Conservation (phyloP, 1,140 invertebrate genomes). For the Wasmannia auropunctata region DNA sequence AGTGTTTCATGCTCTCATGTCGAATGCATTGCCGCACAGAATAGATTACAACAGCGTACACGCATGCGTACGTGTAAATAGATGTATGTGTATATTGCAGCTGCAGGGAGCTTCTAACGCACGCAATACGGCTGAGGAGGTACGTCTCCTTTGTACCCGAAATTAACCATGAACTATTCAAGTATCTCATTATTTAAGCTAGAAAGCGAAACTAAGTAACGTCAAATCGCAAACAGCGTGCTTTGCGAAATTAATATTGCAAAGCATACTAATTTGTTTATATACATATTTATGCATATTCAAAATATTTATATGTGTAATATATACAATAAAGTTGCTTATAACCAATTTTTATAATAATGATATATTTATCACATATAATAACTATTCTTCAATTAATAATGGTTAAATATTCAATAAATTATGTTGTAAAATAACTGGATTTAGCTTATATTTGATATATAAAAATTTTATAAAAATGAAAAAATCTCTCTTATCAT, state of each 20-base stretch:
- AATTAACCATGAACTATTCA: slow-evolving; percentile 20
- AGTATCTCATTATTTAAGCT: slow-evolving; percentile 25
- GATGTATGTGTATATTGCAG: neutral
- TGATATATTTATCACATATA: neutral
- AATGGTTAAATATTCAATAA: neutral
- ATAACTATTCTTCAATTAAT: neutral
- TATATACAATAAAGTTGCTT: neutral
- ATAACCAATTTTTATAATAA: neutral
- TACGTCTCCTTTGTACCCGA: slow-evolving; percentile 19
- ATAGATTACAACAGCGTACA: slow-evolving; percentile 30
- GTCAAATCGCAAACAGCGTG: neutral
- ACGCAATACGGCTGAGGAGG: neutral
- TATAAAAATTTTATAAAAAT: neutral
- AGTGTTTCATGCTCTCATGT: slow-evolving; percentile 54
- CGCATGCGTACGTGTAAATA: neutral
- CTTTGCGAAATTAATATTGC: neutral
- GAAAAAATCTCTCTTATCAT: neutral
- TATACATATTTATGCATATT: neutral
- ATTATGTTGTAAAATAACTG: neutral
- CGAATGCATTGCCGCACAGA: slow-evolving; percentile 46
- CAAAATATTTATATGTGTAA: neutral
- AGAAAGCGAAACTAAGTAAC: slow-evolving; percentile 2
- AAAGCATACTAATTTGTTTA: neutral
- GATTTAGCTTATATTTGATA: neutral
- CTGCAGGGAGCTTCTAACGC: slow-evolving; percentile 34